Percentiles rank a stretch among this genome's conserved stretches.
phyloP scores from a whole-genome alignment of 2,888 invertebrate genomes.

The Boloria euphrosyne region DNA sequence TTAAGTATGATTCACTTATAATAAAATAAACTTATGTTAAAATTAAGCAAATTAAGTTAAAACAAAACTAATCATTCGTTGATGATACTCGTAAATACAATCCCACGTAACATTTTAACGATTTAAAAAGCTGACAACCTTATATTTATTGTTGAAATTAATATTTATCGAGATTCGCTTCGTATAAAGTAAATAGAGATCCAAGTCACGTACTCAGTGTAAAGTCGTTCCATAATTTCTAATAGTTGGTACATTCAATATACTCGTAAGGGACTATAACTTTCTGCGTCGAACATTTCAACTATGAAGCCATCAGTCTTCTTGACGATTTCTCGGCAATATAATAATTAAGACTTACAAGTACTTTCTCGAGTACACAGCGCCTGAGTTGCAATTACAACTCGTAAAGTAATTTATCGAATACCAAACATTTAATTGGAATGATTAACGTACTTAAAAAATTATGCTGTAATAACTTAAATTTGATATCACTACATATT shows the following conservation, averaged over 20 bases:
- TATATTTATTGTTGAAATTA: conserved; percentile 2
- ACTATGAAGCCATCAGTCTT: conserved; percentile 23
- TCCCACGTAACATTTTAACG: no score
- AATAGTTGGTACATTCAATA: background rate
- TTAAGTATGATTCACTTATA: no score
- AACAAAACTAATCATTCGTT: no score
- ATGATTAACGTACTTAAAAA: conserved; percentile 2
- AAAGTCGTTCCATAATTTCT: conserved; percentile 6
- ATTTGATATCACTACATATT: no score
- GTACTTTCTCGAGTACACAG: conserved; percentile 51
- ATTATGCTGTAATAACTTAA: background rate
- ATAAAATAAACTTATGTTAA: no score
- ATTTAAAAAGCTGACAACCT: background rate
- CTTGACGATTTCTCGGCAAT: conserved; percentile 37
- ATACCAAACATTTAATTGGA: conserved; percentile 42
- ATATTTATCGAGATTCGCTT: background rate
- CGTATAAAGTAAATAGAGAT: background rate
- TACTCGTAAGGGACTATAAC: conserved; percentile 7
- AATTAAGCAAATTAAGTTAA: no score
- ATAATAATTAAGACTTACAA: conserved; percentile 43
- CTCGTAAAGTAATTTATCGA: conserved; percentile 50
- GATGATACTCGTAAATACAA: no score
- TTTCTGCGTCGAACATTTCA: conserved; percentile 26
- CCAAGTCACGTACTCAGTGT: conserved; percentile 6
- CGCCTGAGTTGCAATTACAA: conserved; percentile 55